Evolutionary conservation across 2,888 invertebrate species (phyloP).

Genomic region (Drosophila incognita): DNA sequence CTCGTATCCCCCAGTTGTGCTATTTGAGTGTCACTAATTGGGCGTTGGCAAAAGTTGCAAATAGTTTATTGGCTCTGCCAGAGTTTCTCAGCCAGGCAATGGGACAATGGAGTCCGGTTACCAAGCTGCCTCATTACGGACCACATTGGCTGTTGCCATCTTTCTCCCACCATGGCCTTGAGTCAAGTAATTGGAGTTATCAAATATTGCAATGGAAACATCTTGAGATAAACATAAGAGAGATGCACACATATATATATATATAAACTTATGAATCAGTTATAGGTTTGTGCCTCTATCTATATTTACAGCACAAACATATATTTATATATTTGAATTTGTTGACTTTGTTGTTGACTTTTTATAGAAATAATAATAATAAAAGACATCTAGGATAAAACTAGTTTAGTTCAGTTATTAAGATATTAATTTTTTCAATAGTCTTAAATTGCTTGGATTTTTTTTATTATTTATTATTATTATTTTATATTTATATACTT

Average conservation of each 20-base stretch:
- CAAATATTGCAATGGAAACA: neutral
- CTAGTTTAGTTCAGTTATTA: neutral
- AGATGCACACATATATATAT: neutral
- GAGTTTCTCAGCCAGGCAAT: conserved; percentile 35
- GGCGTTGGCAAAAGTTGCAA: conserved; percentile 66
- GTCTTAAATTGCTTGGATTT: neutral
- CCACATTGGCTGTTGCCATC: neutral
- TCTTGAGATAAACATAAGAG: neutral
- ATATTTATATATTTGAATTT: neutral
- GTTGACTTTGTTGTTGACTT: too few relatives aligned
- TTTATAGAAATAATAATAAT: too few relatives aligned
- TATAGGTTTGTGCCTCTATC: neutral
- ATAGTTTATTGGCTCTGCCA: conserved; percentile 55
- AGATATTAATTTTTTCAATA: neutral
- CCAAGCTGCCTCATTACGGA: conserved; percentile 47
- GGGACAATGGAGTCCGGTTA: conserved; percentile 42
- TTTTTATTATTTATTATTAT: too few relatives aligned
- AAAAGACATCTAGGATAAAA: neutral
- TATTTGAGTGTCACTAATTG: conserved; percentile 78
- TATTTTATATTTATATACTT: neutral
- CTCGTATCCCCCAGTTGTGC: conserved; percentile 27
- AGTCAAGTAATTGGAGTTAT: neutral
- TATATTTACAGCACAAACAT: neutral
- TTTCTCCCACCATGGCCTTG: neutral
- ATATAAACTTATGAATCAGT: neutral